Evolutionary conservation across 2,888 invertebrate genomes (phyloP).

Genomic region (Lithosia quadra): DNA sequence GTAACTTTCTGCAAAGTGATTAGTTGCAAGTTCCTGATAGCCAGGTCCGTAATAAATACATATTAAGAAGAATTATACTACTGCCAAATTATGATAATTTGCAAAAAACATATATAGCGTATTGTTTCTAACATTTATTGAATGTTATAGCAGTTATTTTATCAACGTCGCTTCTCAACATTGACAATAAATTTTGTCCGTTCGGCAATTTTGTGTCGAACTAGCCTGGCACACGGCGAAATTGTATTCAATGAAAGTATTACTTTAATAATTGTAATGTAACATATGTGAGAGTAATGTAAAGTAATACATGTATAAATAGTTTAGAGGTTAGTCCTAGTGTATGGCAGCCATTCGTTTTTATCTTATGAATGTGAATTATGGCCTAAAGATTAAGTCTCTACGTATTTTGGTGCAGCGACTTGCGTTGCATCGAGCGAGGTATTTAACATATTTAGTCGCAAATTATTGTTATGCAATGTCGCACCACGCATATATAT

Average conservation of each 20-base stretch:
- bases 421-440: background rate
- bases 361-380: constrained; percentile 34
- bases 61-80: constrained; percentile 25
- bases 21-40: constrained; percentile 28
- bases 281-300: constrained; percentile 58
- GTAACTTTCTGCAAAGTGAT: background rate
- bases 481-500: background rate
- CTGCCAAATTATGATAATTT: constrained; percentile 39
- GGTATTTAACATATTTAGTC: background rate
- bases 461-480: background rate
- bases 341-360: constrained; percentile 51
- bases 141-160: constrained; percentile 37
- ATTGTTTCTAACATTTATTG: constrained; percentile 33
- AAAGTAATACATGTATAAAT: constrained; percentile 66
- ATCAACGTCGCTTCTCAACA: constrained; percentile 35
- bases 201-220: constrained; percentile 31
- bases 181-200: constrained; percentile 47
- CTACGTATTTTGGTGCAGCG: background rate
- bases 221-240: constrained; percentile 44
- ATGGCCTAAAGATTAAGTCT: background rate
- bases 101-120: constrained; percentile 18
- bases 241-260: constrained; percentile 81
- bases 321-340: constrained; percentile 48
- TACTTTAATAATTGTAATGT: constrained; percentile 67
- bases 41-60: constrained; percentile 32